phyloP scores from a whole-genome alignment of 2,888 invertebrate genomes.

The Drepana falcataria region DNA sequence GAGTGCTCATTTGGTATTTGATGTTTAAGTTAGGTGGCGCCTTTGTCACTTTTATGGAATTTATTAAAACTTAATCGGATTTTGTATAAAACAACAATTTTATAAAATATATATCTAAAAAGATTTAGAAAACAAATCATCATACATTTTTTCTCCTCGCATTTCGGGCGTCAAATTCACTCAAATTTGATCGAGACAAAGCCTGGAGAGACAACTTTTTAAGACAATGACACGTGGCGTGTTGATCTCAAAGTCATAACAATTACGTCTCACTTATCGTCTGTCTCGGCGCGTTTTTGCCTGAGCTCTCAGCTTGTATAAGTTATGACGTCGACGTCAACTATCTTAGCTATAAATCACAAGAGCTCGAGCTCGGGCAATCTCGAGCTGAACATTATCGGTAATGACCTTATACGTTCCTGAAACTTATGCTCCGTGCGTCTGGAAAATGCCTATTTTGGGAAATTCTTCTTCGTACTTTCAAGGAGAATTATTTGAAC shows the following conservation, averaged over 20 bases:
- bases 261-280: slow-evolving; percentile 46
- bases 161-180: background rate
- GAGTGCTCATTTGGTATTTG: background rate
- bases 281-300: slow-evolving; percentile 51
- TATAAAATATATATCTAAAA: too few species aligned
- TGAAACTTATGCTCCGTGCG: slow-evolving; percentile 23
- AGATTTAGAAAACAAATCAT: too few species aligned
- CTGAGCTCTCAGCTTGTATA: slow-evolving; percentile 31
- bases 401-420: slow-evolving; percentile 43
- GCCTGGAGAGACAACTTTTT: background rate
- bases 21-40: too few species aligned
- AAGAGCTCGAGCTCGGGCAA: slow-evolving; percentile 25
- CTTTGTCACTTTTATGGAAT: too few species aligned
- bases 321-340: slow-evolving; percentile 59
- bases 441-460: slow-evolving; percentile 5
- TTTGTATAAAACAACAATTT: too few species aligned
- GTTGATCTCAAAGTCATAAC: slow-evolving; percentile 40
- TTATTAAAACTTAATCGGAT: too few species aligned
- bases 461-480: background rate
- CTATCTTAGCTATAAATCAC: slow-evolving; percentile 59
- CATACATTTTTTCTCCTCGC: too few species aligned
- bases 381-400: slow-evolving; percentile 41
- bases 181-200: background rate
- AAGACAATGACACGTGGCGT: background rate
- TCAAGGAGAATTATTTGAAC: too few species aligned